These are phyloP conservation scores for Chaetogeoica ovagalla DNA, from an alignment of 2,888 invertebrate genomes.

Conservation along the genomic window DNA sequence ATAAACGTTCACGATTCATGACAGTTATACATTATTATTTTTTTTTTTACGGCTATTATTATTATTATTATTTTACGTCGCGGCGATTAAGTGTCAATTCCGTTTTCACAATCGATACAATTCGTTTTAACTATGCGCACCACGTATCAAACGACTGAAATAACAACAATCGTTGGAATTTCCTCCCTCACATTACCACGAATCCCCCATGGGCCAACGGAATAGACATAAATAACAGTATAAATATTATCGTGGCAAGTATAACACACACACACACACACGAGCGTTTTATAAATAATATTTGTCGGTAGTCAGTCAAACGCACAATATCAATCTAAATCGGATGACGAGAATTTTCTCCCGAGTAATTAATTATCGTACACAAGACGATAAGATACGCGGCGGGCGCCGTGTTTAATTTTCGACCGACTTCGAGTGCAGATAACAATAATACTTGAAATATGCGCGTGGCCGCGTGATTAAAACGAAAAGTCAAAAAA, in stretches of 20 bases:
- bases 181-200: too few relatives aligned
- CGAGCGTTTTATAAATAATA: not conserved
- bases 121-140: too few relatives aligned
- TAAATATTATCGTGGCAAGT: too few relatives aligned
- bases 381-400: constrained; percentile 10
- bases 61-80: too few relatives aligned
- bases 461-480: constrained; percentile 16
- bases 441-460: constrained; percentile 37
- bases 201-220: too few relatives aligned
- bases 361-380: not conserved
- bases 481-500: constrained; percentile 11
- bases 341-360: constrained; percentile 20
- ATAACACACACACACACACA: too few relatives aligned
- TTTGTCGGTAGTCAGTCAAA: not conserved
- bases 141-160: too few relatives aligned
- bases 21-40: not conserved
- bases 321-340: too few relatives aligned
- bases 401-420: not conserved
- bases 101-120: not conserved
- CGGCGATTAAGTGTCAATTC: not conserved
- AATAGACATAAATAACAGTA: too few relatives aligned
- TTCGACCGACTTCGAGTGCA: constrained; percentile 7
- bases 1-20: not conserved
- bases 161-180: too few relatives aligned
- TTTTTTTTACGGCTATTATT: constrained; percentile 5